Evolutionary conservation across 2,888 invertebrate genomes (phyloP), one percentile per base, ranked within the genome.

Genomic region (Drosophila nr. fundita): DNA sequence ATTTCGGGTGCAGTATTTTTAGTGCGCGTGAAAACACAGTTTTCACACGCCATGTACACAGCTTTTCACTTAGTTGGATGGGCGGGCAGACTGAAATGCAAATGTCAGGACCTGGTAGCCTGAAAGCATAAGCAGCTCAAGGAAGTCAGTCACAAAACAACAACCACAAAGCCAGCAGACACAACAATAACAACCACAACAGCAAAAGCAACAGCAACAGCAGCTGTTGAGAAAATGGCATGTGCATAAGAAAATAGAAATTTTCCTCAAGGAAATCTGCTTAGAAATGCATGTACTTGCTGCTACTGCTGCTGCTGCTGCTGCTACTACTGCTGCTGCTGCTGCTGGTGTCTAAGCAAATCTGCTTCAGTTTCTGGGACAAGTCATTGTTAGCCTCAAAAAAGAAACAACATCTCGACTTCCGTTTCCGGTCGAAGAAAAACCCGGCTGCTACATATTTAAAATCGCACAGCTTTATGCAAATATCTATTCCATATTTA

Each of bases 211-310:
- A 40, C 0, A 21, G 21, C 34, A 50, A 48, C 48, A 60, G 42
- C 83, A 68, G 79, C 76, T 88, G 78, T 64, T 86, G 81, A 71
- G 83, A 80, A 80, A 87, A 78, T 87, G 73, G 76, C 78, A 77
- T 74, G 79, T 83, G 79, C 78, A 79, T 80, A 87, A 69, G 89
- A 79, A 87, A 87, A 89, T 87, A 73, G 74, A 69, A 69, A 84
- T 76, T 77, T 81, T 68, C 82, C 84, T 84, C 40, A 76, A 89
- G 83, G 78, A 88, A 87, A 89, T 83, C 83, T 83, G 80, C 80
- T 90, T 87, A 78, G 73, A 76, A 82, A 84, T 82, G 84, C 80
- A 87, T 77, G 76, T 74, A 60, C 55, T 67, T 49, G 49, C 45
- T 66, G 53, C 15, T 73, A 57, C 49, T 77, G 67, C 24, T 24